These are phyloP conservation scores for Scaptomyza flava DNA, from an alignment of 2,888 invertebrate species.

Conservation along the genomic window DNA sequence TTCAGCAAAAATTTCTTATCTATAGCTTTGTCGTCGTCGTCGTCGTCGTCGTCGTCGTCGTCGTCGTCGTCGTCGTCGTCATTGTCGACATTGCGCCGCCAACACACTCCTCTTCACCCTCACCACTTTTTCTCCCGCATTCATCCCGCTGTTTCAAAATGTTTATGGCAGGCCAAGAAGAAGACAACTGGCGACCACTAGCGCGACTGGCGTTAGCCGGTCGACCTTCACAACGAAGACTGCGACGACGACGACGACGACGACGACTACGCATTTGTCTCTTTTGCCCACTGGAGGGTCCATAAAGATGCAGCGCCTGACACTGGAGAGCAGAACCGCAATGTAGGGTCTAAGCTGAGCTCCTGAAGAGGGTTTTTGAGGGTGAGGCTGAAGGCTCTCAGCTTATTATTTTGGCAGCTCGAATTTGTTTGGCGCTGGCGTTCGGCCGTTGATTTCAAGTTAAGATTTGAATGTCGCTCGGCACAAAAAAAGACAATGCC, in stretches of 20 bases:
- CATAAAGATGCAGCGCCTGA: slow-evolving; percentile 55
- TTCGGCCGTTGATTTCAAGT: slow-evolving; percentile 80
- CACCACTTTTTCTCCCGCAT: not conserved
- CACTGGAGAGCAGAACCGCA: slow-evolving; percentile 22
- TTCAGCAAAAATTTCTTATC: slow-evolving; percentile 79
- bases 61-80: slow-evolving; percentile 5
- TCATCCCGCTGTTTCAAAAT: slow-evolving; percentile 49
- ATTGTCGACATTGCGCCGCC: slow-evolving; percentile 9
- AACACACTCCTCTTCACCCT: not conserved
- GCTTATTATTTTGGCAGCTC: slow-evolving; percentile 81
- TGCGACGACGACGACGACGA: slow-evolving; percentile 31
- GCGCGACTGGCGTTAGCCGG: slow-evolving; percentile 59
- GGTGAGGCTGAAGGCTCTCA: slow-evolving; percentile 14
- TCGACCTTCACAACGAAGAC: slow-evolving; percentile 50
- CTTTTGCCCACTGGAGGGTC: slow-evolving; percentile 50
- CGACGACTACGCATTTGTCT: slow-evolving; percentile 66
- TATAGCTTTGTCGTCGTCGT: slow-evolving; percentile 33
- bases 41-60: too few relatives aligned
- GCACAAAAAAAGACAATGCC: slow-evolving; percentile 52
- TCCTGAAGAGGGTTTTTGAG: not conserved
- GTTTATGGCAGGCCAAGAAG: slow-evolving; percentile 64
- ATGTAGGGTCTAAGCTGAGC: slow-evolving; percentile 8
- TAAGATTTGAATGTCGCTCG: slow-evolving; percentile 83
- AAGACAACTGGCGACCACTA: slow-evolving; percentile 2
- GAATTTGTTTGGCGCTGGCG: slow-evolving; percentile 77